phyloP scores from a whole-genome alignment of 2,113 vertebrate species.

The Siniperca chuatsi region DNA sequence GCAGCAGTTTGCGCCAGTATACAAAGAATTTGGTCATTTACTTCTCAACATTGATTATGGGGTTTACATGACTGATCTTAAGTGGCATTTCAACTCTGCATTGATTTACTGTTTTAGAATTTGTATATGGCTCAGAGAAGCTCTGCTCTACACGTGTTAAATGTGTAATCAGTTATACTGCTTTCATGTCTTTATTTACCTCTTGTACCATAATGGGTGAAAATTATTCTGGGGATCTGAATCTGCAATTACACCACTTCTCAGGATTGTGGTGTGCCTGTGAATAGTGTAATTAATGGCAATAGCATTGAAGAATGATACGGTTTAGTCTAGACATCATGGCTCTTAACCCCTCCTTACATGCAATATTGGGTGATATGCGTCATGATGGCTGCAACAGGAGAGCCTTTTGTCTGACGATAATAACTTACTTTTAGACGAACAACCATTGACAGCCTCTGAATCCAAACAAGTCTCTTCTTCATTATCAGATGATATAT shows the following conservation, averaged over 20 bases:
- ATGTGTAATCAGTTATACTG: conserved; percentile 49
- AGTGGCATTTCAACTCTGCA: conserved; percentile 27
- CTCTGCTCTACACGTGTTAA: conserved; percentile 41
- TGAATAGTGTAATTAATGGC: conserved; percentile 65
- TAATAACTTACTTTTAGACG: conserved; percentile 1
- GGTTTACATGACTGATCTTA: conserved; percentile 39
- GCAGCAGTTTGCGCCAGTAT: neutral
- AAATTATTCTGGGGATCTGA: conserved; percentile 64
- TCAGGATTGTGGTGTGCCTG: conserved; percentile 32
- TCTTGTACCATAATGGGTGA: conserved; percentile 64
- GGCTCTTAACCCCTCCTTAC: conserved; percentile 1
- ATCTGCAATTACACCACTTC: conserved; percentile 66
- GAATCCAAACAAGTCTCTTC: neutral
- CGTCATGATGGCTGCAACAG: neutral
- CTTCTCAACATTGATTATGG: conserved; percentile 29
- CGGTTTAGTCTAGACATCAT: conserved; percentile 29
- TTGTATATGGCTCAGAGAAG: conserved; percentile 18
- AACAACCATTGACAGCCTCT: conserved; percentile 10
- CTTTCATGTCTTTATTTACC: conserved; percentile 64
- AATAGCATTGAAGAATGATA: conserved; percentile 20
- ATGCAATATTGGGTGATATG: neutral
- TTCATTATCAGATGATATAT: conserved; percentile 11
- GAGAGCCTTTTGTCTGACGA: conserved; percentile 8
- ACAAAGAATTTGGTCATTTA: conserved; percentile 7
- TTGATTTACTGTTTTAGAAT: conserved; percentile 14